Conservation (phyloP, 2,113 vertebrate genomes). For the Marcusenius ussheri region DNA sequence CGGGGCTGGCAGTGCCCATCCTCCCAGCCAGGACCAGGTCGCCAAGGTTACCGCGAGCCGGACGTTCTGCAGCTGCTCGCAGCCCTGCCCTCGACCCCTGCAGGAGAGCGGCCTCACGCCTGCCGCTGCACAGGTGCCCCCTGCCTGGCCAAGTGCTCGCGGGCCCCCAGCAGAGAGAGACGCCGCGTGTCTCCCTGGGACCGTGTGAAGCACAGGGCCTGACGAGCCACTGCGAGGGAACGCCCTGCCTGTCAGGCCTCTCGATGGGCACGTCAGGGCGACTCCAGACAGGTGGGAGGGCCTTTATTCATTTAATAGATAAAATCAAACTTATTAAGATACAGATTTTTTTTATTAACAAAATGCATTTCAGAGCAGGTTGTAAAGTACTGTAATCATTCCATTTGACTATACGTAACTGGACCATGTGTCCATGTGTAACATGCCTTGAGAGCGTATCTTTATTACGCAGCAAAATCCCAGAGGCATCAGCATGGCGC, state of each 20-base stretch:
- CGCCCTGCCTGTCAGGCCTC: not conserved
- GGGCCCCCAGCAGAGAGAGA: not conserved
- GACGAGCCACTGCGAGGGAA: not conserved
- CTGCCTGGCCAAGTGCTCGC: not conserved
- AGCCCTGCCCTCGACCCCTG: not conserved
- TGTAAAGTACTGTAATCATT: not conserved
- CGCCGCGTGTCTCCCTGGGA: not conserved
- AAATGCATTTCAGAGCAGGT: not conserved
- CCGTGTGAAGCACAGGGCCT: not conserved
- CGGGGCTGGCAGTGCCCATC: not conserved
- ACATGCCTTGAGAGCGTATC: not conserved
- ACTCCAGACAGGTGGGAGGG: not conserved
- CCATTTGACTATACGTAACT: not conserved
- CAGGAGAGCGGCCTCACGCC: not conserved
- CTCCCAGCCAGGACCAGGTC: not conserved
- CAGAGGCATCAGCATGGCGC: not conserved
- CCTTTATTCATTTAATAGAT: not conserved
- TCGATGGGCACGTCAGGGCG: not conserved
- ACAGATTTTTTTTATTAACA: not conserved
- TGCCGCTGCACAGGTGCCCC: not conserved
- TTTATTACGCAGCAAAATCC: not conserved
- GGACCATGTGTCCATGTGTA: not conserved
- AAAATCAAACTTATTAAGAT: not conserved
- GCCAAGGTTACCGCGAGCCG: not conserved
- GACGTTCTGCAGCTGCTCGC: not conserved